Conservation (phyloP, 2,888 invertebrate genomes). For the Apoda limacodes region DNA sequence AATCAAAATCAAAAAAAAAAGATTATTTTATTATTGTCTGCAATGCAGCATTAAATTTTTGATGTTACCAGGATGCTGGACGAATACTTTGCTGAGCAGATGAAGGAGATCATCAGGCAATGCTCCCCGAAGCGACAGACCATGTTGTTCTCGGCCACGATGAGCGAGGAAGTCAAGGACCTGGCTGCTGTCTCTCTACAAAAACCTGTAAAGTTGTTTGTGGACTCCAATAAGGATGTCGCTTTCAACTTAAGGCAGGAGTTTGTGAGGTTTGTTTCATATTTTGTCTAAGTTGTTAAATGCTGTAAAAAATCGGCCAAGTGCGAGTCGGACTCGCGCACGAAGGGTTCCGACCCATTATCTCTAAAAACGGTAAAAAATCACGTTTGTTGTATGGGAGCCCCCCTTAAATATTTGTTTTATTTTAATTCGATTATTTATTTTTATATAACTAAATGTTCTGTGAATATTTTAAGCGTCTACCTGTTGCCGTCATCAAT, state of each 20-base stretch:
- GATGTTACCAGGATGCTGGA: conserved; percentile 96
- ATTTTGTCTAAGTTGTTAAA: too few relatives aligned
- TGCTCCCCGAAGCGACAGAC: conserved; percentile 94
- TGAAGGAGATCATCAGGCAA: conserved; percentile 96
- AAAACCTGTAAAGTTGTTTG: conserved; percentile 94
- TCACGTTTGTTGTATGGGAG: too few relatives aligned
- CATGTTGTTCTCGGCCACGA: conserved; percentile 98
- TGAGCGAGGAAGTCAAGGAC: conserved; percentile 98
- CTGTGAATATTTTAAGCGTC: too few relatives aligned
- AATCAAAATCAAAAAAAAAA: background rate
- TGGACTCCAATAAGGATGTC: conserved; percentile 96
- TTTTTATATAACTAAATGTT: too few relatives aligned
- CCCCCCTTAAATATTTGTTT: too few relatives aligned
- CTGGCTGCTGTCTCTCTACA: conserved; percentile 92
- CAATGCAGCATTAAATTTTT: too few relatives aligned
- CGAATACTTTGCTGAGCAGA: conserved; percentile 98
- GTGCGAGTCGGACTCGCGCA: too few relatives aligned
- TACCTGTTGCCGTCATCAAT: too few relatives aligned
- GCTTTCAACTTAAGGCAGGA: conserved; percentile 96
- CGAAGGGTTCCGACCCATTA: too few relatives aligned
- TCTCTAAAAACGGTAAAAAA: too few relatives aligned
- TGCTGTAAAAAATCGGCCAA: too few relatives aligned
- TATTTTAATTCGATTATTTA: too few relatives aligned
- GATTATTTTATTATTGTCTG: background rate
- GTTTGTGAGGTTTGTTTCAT: conserved; percentile 92